Base-by-base conservation (phyloP, 30 jellyfish, hydroid and myxozoan species). In the Catostylus mosaicus region DNA sequence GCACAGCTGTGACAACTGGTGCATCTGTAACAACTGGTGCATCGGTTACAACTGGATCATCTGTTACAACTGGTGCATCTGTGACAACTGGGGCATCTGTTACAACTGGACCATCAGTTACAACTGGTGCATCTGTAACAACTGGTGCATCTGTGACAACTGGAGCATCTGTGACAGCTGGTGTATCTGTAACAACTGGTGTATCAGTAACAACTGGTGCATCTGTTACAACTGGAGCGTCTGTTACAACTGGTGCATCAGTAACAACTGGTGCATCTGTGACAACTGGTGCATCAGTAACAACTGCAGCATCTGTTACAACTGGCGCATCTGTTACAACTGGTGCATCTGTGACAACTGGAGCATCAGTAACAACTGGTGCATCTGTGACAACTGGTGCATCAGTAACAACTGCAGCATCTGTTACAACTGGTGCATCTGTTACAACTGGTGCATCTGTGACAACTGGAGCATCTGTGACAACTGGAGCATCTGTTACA, bases 141-240 rank as follows among this genome's bases (percentile, higher is more conserved):
- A 46, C 82, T 70, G 67, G 62, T 34, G 48, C 69, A 20, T 34
- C 64, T 36, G 82, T 34, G 10, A 26, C 22, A n/a, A 51, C 84
- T 32, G 84, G 82, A 32, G 34, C 32, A 20, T 27, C 24, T 31
- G 88, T 77, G 76, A 59, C 87, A n/a, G 34, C 32, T 76, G 36
- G 7, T 26, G 86, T 20, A 9, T n/a, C 73, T 30, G 62, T 54
- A 19, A 52, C 59, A 4, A 38, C 83, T 35, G 67, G 56, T 20
- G 67, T 52, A 70, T 70, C 82, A 3, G 45, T 30, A 27, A 20
- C 82, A 34, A 70, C 82, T 34, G 82, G 69, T 47, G 67, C 46
- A 34, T 23, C 79, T 9, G 79, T 67, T 9, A 59, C 52, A 30
- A 37, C 36, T 30, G 79, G n/a, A n/a, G n/a, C n/a, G n/a, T n/a